A percentile compares a stretch with the other conserved stretches of the same genome.
These are phyloP conservation scores for Lepidocyrtinus sp. DNA, from an alignment of 2,888 invertebrate genomes.

Conservation along the genomic window DNA sequence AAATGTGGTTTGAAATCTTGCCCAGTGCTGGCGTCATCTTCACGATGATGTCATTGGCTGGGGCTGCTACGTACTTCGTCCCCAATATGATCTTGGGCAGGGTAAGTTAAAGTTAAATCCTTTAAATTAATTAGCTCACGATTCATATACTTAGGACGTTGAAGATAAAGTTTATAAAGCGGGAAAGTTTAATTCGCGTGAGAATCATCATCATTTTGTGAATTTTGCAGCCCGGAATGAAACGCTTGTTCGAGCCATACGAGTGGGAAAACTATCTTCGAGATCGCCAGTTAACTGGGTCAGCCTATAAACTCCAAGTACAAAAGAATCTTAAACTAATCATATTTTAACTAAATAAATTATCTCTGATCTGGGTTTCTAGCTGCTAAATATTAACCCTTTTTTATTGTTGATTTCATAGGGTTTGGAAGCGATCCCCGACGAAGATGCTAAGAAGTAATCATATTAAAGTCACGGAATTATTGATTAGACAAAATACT, in stretches of 20 bases:
- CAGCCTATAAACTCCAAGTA: slow-evolving; percentile 51
- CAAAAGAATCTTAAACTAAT: neutral
- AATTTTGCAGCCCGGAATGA: slow-evolving; percentile 13
- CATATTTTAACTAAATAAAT: neutral
- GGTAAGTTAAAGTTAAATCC: slow-evolving; percentile 38
- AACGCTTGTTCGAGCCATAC: slow-evolving; percentile 29
- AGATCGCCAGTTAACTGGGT: slow-evolving; percentile 50
- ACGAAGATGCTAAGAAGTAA: slow-evolving; percentile 32
- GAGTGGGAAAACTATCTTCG: slow-evolving; percentile 43
- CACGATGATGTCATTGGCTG: slow-evolving; percentile 56
- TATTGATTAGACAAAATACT: too few species aligned
- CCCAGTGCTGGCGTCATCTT: slow-evolving; percentile 62
- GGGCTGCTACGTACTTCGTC: slow-evolving; percentile 21
- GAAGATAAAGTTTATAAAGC: too few species aligned
- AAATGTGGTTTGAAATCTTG: slow-evolving; percentile 67
- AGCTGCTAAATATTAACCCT: neutral
- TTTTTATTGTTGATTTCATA: slow-evolving; percentile 4
- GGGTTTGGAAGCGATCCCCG: slow-evolving; percentile 62
- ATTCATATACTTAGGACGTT: slow-evolving; percentile 5
- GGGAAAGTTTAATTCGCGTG: neutral
- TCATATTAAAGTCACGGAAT: too few species aligned
- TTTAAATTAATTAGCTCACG: slow-evolving; percentile 3
- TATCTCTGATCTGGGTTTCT: neutral
- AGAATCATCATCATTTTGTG: neutral
- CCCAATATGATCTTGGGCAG: slow-evolving; percentile 44